phyloP scores from a whole-genome alignment of 2,113 vertebrate species.

The Bambusicola thoracicus region DNA sequence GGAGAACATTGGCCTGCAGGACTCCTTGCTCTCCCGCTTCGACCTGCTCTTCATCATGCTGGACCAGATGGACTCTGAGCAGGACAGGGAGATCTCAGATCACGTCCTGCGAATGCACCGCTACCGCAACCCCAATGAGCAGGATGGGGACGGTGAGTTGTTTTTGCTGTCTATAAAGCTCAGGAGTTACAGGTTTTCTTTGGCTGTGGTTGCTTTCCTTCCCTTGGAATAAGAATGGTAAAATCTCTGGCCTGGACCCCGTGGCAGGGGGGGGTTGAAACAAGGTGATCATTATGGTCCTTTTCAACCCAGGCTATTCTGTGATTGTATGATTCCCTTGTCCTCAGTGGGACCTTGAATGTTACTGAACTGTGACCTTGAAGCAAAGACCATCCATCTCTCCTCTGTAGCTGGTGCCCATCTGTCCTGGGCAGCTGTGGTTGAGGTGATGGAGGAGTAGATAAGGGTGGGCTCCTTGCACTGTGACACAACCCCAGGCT shows the following conservation, averaged over 20 bases:
- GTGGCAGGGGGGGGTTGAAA: no score
- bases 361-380: neutral
- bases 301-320: no score
- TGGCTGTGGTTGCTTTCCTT: neutral
- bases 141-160: constrained; percentile 90
- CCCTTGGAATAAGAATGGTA: neutral
- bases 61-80: constrained; percentile 96
- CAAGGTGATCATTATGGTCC: no score
- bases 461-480: neutral
- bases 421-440: neutral
- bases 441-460: neutral
- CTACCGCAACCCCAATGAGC: constrained; percentile 90
- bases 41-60: constrained; percentile 97
- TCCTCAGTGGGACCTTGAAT: neutral
- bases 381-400: neutral
- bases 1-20: constrained; percentile 99
- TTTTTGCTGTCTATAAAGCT: neutral
- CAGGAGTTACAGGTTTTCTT: neutral
- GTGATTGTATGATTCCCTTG: neutral
- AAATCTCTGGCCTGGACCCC: no score
- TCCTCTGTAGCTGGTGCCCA: neutral
- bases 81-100: constrained; percentile 94
- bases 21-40: constrained; percentile 94
- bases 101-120: constrained; percentile 96
- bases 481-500: neutral